Percentiles rank a stretch among this genome's conserved stretches.
These are phyloP conservation scores for Mesodorylaimus sp. DNA, from an alignment of 2,888 invertebrate species.

Conservation along the genomic window DNA sequence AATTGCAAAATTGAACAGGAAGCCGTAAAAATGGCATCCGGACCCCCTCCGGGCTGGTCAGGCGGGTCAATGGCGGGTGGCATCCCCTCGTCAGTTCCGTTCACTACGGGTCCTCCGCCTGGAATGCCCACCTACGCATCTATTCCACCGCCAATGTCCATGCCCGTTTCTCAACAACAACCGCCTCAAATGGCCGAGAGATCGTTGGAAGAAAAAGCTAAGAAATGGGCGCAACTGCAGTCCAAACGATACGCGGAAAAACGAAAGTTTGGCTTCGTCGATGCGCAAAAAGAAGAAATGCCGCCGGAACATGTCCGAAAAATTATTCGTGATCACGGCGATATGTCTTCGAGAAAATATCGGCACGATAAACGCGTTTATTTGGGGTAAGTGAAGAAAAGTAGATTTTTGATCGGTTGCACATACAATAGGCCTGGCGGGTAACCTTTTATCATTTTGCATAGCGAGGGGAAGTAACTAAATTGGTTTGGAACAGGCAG, in stretches of 20 bases:
- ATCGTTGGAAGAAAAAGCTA: constrained; percentile 14
- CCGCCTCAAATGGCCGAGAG: no score
- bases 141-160: no score
- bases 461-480: background rate
- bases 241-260: constrained; percentile 97
- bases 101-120: no score
- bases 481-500: no score
- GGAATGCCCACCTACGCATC: no score
- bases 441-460: background rate
- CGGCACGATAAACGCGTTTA: constrained; percentile 96
- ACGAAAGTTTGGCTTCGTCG: constrained; percentile 92
- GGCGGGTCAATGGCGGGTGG: no score
- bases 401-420: background rate
- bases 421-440: constrained; percentile 4
- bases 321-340: constrained; percentile 96
- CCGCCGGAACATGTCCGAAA: constrained; percentile 97
- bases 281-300: constrained; percentile 99
- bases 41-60: no score
- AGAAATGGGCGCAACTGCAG: constrained; percentile 94
- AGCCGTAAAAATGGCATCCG: no score
- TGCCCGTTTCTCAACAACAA: no score
- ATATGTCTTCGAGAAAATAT: constrained; percentile 97
- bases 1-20: no score
- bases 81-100: no score
- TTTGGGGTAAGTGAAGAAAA: constrained; percentile 46